These are phyloP conservation scores for Chionodraco myersi DNA, from an alignment of 2,113 vertebrate species.

Conservation along the genomic window DNA sequence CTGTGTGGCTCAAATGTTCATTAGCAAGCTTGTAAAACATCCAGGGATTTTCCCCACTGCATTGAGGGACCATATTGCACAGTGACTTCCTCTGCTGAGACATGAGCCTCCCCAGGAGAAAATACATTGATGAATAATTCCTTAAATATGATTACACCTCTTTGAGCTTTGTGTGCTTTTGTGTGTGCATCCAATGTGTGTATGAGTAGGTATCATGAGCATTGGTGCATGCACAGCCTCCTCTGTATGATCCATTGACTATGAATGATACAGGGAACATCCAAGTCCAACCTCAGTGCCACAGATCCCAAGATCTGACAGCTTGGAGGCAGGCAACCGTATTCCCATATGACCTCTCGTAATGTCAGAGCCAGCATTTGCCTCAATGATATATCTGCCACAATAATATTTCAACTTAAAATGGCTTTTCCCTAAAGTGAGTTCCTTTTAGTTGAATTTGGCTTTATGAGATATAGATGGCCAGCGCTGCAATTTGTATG, in stretches of 20 bases:
- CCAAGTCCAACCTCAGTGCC: conserved; percentile 55
- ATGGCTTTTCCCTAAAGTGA: conserved; percentile 1
- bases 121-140: conserved; percentile 78
- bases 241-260: conserved; percentile 63
- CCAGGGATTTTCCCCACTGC: conserved; percentile 72
- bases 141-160: conserved; percentile 70
- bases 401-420: conserved; percentile 25
- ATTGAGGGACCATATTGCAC: conserved; percentile 79
- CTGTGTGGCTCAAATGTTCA: conserved; percentile 83
- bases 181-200: conserved; percentile 12
- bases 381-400: conserved; percentile 42
- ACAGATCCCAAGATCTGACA: conserved; percentile 69
- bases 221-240: conserved; percentile 49
- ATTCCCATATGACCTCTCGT: conserved; percentile 46
- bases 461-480: conserved; percentile 20
- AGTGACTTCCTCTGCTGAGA: conserved; percentile 74
- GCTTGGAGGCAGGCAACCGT: conserved; percentile 54
- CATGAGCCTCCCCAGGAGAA: conserved; percentile 58
- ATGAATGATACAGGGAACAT: conserved; percentile 63
- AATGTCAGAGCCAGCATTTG: conserved; percentile 46
- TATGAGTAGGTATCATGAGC: conserved; percentile 13
- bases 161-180: conserved; percentile 34
- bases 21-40: conserved; percentile 81
- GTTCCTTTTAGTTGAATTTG: conserved; percentile 11
- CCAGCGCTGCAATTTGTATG: conserved; percentile 39